Evolutionary conservation across 2,797 vertebrate genomes (phyloP).

Genomic region (Sebastiscus albofasciatus): DNA sequence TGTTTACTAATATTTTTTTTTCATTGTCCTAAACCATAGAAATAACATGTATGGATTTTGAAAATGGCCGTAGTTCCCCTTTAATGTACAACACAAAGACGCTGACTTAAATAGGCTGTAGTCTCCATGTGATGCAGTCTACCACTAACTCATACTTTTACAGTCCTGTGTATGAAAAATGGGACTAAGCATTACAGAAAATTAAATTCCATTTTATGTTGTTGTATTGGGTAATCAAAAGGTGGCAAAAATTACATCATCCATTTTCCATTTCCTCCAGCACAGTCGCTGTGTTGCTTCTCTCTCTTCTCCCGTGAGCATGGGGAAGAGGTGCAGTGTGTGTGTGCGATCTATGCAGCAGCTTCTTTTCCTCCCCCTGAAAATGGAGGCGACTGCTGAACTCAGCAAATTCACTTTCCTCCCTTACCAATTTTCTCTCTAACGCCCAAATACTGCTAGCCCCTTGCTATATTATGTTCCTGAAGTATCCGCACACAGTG

Average conservation of each 20-base stretch:
- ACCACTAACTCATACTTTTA: neutral
- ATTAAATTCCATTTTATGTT: neutral
- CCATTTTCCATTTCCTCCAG: constrained; percentile 7
- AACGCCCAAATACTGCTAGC: constrained; percentile 25
- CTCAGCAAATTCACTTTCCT: constrained; percentile 64
- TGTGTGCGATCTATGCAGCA: constrained; percentile 38
- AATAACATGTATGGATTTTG: no score
- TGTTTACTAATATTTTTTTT: no score
- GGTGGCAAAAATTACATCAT: constrained; percentile 9
- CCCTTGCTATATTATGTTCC: constrained; percentile 15
- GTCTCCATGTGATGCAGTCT: neutral
- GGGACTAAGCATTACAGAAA: neutral
- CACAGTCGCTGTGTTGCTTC: neutral
- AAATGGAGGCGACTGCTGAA: constrained; percentile 65
- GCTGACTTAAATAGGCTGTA: neutral
- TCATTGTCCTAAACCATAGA: no score
- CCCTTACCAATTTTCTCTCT: constrained; percentile 42
- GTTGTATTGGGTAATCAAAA: neutral
- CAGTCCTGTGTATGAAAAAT: neutral
- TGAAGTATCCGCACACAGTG: neutral
- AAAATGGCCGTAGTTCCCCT: no score
- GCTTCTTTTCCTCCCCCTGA: constrained; percentile 36
- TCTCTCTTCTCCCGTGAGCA: neutral
- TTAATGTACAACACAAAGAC: neutral
- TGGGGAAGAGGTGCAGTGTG: constrained; percentile 20